phyloP scores from a whole-genome alignment of 2,797 vertebrate species.

The Sebastes baramenuke region DNA sequence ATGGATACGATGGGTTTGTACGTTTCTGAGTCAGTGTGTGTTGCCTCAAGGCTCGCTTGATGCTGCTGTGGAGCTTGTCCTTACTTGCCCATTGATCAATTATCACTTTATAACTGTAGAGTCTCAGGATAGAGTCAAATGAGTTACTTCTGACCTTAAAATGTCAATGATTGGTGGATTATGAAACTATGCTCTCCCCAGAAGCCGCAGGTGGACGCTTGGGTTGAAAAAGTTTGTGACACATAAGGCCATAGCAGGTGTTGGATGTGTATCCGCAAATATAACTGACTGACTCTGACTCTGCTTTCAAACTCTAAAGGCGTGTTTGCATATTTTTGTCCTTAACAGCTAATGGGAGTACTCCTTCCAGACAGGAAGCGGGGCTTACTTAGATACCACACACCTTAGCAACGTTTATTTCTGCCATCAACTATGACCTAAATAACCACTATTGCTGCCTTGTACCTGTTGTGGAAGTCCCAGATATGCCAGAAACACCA shows the following conservation, averaged over 20 bases:
- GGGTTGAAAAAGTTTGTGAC: not conserved
- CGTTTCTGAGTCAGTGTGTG: slow-evolving; percentile 8
- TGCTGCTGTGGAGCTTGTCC: slow-evolving; percentile 33
- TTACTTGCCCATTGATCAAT: slow-evolving; percentile 62
- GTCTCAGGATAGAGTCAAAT: not conserved
- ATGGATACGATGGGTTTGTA: slow-evolving; percentile 6
- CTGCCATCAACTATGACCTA: rapidly evolving
- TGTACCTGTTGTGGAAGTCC: too few species aligned
- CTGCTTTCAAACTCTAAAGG: not conserved
- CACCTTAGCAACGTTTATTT: too few species aligned
- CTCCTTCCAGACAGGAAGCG: too few species aligned
- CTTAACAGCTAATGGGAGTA: too few species aligned
- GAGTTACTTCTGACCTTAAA: slow-evolving; percentile 22
- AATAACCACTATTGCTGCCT: too few species aligned
- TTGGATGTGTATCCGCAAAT: not conserved
- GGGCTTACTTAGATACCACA: too few species aligned
- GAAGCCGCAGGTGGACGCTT: not conserved
- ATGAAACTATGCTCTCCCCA: not conserved
- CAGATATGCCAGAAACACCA: too few species aligned
- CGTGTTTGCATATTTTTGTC: too few species aligned
- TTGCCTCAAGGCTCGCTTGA: slow-evolving; percentile 34
- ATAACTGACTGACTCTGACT: not conserved
- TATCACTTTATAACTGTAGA: slow-evolving; percentile 57
- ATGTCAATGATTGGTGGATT: slow-evolving; percentile 18
- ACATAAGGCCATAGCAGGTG: not conserved